Percentiles rank a stretch among this genome's conserved stretches.
These are phyloP conservation scores for Sesamia inferens DNA, from an alignment of 2,888 invertebrate genomes.

Conservation along the genomic window DNA sequence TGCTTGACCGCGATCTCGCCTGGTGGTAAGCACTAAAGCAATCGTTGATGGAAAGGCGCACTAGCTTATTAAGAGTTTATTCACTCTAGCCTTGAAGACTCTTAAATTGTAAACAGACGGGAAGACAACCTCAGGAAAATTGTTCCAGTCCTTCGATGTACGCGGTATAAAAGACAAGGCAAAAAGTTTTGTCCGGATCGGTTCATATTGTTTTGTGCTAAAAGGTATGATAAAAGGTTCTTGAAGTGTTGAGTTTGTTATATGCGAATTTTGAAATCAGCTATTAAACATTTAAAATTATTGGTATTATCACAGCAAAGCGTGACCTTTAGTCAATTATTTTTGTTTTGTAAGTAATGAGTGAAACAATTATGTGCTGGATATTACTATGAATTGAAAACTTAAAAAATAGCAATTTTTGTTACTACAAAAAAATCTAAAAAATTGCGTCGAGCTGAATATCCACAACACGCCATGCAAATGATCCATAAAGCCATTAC, in stretches of 20 bases:
- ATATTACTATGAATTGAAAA: conserved; percentile 5
- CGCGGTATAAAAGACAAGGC: too few species aligned
- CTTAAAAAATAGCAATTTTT: background rate
- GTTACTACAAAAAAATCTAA: background rate
- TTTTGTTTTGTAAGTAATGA: background rate
- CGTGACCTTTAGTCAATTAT: conserved; percentile 8
- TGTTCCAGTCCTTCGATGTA: too few species aligned
- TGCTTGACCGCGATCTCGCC: too few species aligned
- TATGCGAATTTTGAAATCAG: background rate
- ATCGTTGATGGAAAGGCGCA: too few species aligned
- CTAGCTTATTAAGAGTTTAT: too few species aligned
- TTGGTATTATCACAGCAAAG: background rate
- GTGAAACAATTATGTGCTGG: background rate
- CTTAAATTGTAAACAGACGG: too few species aligned
- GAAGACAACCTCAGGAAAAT: too few species aligned
- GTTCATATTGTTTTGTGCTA: background rate
- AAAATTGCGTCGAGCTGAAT: background rate
- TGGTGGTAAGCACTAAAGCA: too few species aligned
- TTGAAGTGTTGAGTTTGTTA: background rate
- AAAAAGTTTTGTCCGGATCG: too few species aligned
- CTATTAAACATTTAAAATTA: background rate
- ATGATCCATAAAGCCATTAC: conserved; percentile 25
- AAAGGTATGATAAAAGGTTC: background rate
- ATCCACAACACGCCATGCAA: conserved; percentile 41
- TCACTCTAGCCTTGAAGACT: too few species aligned